phyloP scores from a whole-genome alignment of 2,797 vertebrate genomes.

The Pipistrellus kuhlii region DNA sequence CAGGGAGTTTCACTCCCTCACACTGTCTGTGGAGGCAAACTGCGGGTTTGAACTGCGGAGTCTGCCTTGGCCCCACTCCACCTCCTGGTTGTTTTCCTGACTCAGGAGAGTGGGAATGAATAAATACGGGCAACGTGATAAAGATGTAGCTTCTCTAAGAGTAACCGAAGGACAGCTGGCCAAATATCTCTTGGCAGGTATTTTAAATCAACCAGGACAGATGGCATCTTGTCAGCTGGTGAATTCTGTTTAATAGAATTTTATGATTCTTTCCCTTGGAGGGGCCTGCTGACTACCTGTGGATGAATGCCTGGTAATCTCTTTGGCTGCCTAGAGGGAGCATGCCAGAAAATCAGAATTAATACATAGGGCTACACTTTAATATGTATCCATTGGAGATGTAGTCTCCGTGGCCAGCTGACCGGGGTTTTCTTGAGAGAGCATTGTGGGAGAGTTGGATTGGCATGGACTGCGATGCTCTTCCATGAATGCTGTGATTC shows the following conservation, averaged over 20 bases:
- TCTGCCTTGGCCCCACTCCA: neutral
- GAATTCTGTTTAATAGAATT: constrained; percentile 62
- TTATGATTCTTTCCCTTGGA: constrained; percentile 19
- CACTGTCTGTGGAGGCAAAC: neutral
- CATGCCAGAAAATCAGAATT: neutral
- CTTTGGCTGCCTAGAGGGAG: neutral
- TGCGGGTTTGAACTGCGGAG: neutral
- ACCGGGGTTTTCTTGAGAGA: neutral
- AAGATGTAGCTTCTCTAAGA: constrained; percentile 13
- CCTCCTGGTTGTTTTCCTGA: neutral
- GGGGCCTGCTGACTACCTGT: neutral
- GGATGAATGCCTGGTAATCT: neutral
- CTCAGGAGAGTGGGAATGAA: neutral
- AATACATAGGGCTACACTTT: neutral
- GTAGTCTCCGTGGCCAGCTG: neutral
- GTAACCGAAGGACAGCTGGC: constrained; percentile 23
- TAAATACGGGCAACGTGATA: neutral
- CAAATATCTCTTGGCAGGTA: constrained; percentile 7
- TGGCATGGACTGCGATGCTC: neutral
- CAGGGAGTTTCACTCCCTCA: neutral
- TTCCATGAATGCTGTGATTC: constrained; percentile 49
- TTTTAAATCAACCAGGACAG: constrained; percentile 57
- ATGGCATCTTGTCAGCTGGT: constrained; percentile 49
- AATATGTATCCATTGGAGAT: neutral
- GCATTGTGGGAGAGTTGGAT: neutral